Conservation (phyloP, 2,113 vertebrate genomes). For the Leuciscus idus region DNA sequence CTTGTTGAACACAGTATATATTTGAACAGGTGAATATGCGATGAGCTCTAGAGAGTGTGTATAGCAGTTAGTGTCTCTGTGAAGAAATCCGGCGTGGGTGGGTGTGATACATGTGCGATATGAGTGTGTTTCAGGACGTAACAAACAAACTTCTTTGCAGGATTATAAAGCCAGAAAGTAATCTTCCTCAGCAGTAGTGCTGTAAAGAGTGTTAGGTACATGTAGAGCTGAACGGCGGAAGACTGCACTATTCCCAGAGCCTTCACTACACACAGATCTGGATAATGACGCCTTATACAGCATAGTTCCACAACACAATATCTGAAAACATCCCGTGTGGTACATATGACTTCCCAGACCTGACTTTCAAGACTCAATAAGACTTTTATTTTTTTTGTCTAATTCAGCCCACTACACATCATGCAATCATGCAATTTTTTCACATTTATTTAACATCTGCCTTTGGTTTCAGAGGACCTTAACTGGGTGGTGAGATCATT, state of each 20-base stretch:
- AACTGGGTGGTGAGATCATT: neutral
- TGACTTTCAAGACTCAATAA: neutral
- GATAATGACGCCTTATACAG: no score
- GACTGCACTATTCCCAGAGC: neutral
- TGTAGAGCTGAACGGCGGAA: neutral
- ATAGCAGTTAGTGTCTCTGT: slow-evolving; percentile 1
- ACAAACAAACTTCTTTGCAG: neutral
- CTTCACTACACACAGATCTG: neutral
- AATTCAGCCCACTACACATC: no score
- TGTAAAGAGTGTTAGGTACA: neutral
- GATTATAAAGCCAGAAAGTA: neutral
- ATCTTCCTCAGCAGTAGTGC: neutral
- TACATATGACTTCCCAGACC: neutral
- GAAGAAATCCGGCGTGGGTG: neutral
- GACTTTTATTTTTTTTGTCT: no score
- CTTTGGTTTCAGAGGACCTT: no score
- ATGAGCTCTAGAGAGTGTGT: neutral
- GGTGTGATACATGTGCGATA: neutral
- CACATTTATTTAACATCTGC: no score
- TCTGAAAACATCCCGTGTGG: neutral
- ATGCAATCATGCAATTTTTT: no score
- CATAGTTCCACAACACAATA: neutral
- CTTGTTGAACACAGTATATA: neutral
- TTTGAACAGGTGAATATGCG: neutral
- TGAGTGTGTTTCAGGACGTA: neutral